These are phyloP conservation scores for Percina caprodes DNA, from an alignment of 2,113 vertebrate genomes.

Conservation along the genomic window DNA sequence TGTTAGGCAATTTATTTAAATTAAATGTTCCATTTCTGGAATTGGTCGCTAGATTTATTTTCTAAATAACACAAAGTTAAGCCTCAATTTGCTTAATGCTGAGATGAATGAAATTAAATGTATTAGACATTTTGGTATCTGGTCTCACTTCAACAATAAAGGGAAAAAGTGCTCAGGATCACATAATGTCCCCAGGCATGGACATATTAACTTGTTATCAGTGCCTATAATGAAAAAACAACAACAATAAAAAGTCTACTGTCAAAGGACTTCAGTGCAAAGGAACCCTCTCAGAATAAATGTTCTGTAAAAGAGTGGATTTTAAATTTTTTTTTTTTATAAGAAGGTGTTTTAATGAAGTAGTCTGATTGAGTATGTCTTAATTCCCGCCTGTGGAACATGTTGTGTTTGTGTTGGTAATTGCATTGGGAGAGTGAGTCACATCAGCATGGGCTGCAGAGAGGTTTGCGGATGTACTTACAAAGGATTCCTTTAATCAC, in stretches of 20 bases:
- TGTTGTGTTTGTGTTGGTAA: constrained; percentile 73
- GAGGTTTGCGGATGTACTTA: constrained; percentile 59
- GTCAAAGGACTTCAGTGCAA: constrained; percentile 30
- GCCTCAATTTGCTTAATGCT: constrained; percentile 23
- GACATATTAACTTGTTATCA: constrained; percentile 43
- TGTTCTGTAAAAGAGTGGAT: constrained; percentile 40
- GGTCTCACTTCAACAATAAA: constrained; percentile 38
- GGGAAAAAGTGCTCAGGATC: constrained; percentile 29
- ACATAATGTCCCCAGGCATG: constrained; percentile 26
- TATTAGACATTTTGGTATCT: constrained; percentile 7
- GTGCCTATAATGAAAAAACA: constrained; percentile 33
- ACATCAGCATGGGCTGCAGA: constrained; percentile 54
- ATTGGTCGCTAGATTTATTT: constrained; percentile 24
- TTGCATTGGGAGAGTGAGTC: constrained; percentile 69
- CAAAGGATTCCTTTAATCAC: constrained; percentile 79
- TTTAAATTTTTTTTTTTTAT: constrained; percentile 48
- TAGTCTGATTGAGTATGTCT: constrained; percentile 64
- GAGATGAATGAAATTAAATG: constrained; percentile 27
- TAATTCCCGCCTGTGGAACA: constrained; percentile 69
- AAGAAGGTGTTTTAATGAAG: constrained; percentile 71
- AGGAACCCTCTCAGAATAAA: constrained; percentile 53
- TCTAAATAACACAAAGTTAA: constrained; percentile 23
- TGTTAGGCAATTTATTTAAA: constrained; percentile 12
- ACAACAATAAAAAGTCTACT: constrained; percentile 13
- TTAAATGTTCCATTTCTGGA: constrained; percentile 15